Base-by-base conservation (phyloP, 2,797 vertebrate species). In the Saxicola maurus region DNA sequence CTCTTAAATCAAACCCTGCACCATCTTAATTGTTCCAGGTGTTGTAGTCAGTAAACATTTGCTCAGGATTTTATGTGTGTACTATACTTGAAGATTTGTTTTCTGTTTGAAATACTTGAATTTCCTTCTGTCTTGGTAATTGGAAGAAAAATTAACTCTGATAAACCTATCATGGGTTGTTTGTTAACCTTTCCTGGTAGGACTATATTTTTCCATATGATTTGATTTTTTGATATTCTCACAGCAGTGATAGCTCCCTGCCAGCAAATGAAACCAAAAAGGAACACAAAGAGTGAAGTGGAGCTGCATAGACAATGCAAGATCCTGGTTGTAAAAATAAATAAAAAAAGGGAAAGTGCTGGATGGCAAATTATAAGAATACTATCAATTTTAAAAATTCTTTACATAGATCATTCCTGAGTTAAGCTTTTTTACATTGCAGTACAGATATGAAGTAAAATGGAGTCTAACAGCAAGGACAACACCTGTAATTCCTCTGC, bases 1-100 rank as follows among this genome's bases (percentile, higher is more conserved):
- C 85, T 92, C 94, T 82, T 95, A 93, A 95, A 95, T 95, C 94
- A 92, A 86, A 11, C 10, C 46, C 85, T 89, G 75, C 91, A 65
- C 49, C 23, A 37, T 38, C 85, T 86, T 92, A 92, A 94, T 92
- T 68, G 92, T 87, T 91, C 94, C 94, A 95, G 94, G 92, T 95
- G 90, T 89, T 95, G 80, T 5, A 89, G 33, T 91, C 83, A 33
- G 80, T 89, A 95, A 96, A 95, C 85, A 93, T 96, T 94, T 95
- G 74, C 60, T 92, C 76, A 82, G 60, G 67, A 14, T 91, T 95
- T 94, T 95, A 95, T 94, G 87, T 49, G 45, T 51, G 87, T 60
- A 4, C 60, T 86, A 8, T 28, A 45, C 52, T 65, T 31, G 57
- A 94, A 94, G 85, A 83, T 92, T 93, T 94, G 91, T 94, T 91